These are phyloP conservation scores for Siniperca obscura DNA, from an alignment of 2,797 vertebrate genomes.

Conservation along the genomic window DNA sequence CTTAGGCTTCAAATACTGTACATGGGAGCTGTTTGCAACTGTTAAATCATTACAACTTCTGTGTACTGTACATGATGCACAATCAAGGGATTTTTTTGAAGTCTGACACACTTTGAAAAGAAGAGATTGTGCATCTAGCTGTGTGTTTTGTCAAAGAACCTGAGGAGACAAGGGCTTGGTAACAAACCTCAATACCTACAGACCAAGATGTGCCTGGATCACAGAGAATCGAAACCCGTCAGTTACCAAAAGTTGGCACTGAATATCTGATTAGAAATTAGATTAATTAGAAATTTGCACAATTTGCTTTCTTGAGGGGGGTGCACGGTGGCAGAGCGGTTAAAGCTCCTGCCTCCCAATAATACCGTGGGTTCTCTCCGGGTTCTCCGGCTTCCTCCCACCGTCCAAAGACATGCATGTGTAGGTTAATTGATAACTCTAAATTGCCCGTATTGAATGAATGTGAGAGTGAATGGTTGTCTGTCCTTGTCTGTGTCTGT, in stretches of 20 bases:
- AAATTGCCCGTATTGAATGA: no score
- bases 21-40: background rate
- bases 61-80: background rate
- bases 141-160: background rate
- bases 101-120: background rate
- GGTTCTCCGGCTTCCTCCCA: no score
- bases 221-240: background rate
- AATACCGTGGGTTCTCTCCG: no score
- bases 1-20: constrained; percentile 15
- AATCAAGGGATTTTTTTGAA: background rate
- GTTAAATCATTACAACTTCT: background rate
- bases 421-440: no score
- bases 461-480: no score
- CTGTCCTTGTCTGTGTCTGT: no score
- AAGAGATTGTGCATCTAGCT: background rate
- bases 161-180: background rate
- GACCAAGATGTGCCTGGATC: background rate
- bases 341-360: no score
- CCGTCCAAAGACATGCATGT: no score
- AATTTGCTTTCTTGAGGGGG: background rate
- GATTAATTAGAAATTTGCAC: background rate
- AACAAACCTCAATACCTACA: background rate
- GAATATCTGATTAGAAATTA: background rate
- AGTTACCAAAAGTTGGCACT: background rate
- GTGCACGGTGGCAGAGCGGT: no score